phyloP scores from a whole-genome alignment of 2,113 vertebrate genomes.

The Athene noctua region DNA sequence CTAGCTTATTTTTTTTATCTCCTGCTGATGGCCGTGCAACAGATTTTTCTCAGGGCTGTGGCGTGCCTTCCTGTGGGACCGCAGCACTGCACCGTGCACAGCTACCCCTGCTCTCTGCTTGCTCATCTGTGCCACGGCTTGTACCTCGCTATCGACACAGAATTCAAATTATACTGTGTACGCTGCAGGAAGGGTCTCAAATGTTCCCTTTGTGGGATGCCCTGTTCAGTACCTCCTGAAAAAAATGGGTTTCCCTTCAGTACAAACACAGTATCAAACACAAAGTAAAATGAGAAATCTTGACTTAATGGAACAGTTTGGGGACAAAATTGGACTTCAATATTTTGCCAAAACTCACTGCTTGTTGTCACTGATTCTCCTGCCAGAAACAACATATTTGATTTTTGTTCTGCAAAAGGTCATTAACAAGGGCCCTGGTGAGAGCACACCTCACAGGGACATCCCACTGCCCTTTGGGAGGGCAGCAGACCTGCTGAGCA shows the following conservation, averaged over 20 bases:
- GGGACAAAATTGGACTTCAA: not conserved
- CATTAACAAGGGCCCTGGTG: not conserved
- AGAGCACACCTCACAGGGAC: fast-evolving
- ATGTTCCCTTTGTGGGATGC: not conserved
- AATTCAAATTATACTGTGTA: not conserved
- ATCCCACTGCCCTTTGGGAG: fast-evolving
- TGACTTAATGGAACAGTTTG: not conserved
- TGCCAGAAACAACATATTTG: not conserved
- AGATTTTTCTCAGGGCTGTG: not conserved
- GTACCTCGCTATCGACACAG: not conserved
- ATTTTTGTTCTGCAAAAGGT: not conserved
- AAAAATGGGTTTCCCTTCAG: not conserved
- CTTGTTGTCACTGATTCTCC: not conserved
- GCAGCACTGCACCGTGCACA: fast-evolving
- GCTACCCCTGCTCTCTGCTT: not conserved
- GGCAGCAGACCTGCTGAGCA: not conserved
- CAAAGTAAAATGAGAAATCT: not conserved
- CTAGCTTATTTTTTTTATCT: not conserved
- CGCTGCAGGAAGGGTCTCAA: not conserved
- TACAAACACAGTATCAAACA: not conserved
- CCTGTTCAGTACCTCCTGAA: not conserved
- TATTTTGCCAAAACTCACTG: not conserved
- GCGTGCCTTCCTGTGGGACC: not conserved
- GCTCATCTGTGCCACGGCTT: fast-evolving
- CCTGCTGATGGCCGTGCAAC: not conserved